Percentiles rank a stretch among this genome's conserved stretches.
Evolutionary conservation across 2,113 vertebrate genomes (phyloP).

Genomic region (Collichthys lucidus): DNA sequence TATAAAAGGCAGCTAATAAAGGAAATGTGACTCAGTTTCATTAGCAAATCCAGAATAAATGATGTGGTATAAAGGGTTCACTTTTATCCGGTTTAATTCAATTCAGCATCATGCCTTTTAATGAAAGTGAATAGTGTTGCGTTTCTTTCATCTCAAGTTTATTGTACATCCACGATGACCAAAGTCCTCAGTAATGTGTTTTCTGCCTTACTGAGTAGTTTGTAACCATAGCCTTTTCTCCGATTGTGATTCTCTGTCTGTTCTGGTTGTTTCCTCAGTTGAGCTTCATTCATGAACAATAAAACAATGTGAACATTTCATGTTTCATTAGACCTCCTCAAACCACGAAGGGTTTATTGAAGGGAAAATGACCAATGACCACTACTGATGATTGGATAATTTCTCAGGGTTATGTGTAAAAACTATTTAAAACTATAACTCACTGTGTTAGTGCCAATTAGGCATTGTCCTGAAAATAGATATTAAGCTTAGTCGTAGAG

Average conservation of each 20-base stretch:
- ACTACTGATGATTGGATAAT: not conserved
- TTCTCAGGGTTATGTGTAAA: slow-evolving; percentile 22
- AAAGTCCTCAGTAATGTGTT: slow-evolving; percentile 7
- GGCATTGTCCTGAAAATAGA: not conserved
- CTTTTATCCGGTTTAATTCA: not conserved
- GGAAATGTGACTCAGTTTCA: not conserved
- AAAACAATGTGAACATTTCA: slow-evolving; percentile 8
- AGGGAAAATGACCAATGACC: slow-evolving; percentile 7
- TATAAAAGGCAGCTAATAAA: not conserved
- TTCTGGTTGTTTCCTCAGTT: slow-evolving; percentile 16
- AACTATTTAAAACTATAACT: not conserved
- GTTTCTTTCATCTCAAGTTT: not conserved
- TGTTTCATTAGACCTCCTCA: not conserved
- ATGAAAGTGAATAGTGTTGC: slow-evolving; percentile 7
- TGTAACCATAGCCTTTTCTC: not conserved
- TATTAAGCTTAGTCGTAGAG: not conserved
- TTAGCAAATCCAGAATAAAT: slow-evolving; percentile 19
- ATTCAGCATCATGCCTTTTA: slow-evolving; percentile 4
- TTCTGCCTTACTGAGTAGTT: slow-evolving; percentile 7
- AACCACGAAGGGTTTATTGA: not conserved
- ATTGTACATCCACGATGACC: not conserved
- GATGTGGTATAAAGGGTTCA: not conserved
- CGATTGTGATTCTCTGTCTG: slow-evolving; percentile 12
- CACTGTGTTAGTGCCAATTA: not conserved
- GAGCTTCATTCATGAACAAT: slow-evolving; percentile 19